phyloP scores from a whole-genome alignment of 2,888 invertebrate species.

The Galerucella calmariensis region DNA sequence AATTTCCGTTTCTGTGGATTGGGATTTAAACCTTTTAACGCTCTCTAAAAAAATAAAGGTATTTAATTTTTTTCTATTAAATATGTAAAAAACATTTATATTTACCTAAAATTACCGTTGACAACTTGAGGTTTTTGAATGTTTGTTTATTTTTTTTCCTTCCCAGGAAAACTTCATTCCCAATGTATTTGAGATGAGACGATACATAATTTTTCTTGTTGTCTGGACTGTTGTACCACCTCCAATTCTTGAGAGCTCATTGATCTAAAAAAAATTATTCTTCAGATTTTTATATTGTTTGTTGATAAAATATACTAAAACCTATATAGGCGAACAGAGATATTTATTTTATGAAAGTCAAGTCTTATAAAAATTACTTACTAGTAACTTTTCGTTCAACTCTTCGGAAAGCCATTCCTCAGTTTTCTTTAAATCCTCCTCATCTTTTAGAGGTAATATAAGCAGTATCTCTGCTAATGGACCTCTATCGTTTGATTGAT shows the following conservation, averaged over 20 bases:
- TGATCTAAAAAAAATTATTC: not conserved
- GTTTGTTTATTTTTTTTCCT: no score
- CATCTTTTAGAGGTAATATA: conserved; percentile 1
- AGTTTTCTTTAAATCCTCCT: conserved; percentile 1
- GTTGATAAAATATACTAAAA: conserved; percentile 4
- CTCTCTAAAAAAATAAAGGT: no score
- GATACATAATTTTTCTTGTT: no score
- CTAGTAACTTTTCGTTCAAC: not conserved
- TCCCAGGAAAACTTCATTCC: no score
- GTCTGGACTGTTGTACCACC: not conserved
- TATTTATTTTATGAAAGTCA: not conserved
- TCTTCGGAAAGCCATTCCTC: conserved; percentile 1
- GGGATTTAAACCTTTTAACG: no score
- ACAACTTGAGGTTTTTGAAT: no score
- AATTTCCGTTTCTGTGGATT: no score
- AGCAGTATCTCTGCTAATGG: not conserved
- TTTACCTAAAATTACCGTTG: no score
- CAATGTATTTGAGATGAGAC: no score
- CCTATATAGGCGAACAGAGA: not conserved
- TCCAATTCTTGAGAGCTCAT: not conserved
- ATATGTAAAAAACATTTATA: no score
- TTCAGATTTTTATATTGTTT: not conserved
- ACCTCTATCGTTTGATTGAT: conserved; percentile 2
- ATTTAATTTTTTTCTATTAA: no score
- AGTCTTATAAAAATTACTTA: not conserved